Percentiles rank a stretch among this genome's conserved stretches.
Evolutionary conservation across 35 echinoderm and acorn worm genomes (phyloP).

Genomic region (Strongylocentrotus purpuratus): DNA sequence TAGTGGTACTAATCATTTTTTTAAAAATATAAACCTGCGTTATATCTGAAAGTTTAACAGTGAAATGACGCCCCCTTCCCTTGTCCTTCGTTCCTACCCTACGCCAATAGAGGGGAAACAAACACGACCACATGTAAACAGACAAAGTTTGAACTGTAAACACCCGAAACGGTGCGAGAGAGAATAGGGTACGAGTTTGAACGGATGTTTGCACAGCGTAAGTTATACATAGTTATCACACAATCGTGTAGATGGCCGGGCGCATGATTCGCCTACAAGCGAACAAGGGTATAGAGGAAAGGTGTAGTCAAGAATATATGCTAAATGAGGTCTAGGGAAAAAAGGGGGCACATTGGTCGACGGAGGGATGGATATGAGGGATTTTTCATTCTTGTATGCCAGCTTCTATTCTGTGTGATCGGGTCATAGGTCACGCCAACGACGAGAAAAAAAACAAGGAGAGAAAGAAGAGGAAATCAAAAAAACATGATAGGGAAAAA

Average conservation of each 20-base stretch:
- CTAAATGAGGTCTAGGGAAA: neutral
- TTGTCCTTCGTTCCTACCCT: neutral
- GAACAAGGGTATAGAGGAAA: neutral
- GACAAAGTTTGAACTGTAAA: neutral
- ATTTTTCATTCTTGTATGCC: neutral
- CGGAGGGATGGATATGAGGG: neutral
- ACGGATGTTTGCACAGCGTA: conserved; percentile 45
- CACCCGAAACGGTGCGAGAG: neutral
- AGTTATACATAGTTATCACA: conserved; percentile 50
- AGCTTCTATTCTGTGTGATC: neutral
- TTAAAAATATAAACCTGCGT: too few species aligned
- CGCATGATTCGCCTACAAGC: neutral
- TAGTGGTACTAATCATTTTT: too few species aligned
- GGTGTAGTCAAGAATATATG: neutral
- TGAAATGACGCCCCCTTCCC: neutral
- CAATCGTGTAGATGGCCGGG: neutral
- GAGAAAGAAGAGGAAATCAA: neutral
- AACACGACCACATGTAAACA: neutral
- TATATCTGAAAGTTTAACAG: too few species aligned
- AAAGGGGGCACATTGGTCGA: neutral
- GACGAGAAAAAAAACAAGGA: neutral
- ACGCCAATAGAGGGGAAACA: neutral
- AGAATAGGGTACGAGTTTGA: conserved; percentile 2
- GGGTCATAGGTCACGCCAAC: neutral
- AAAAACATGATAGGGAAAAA: neutral